These are phyloP conservation scores for Cotesia typhae DNA, from an alignment of 1,140 invertebrate species.

Conservation along the genomic window DNA sequence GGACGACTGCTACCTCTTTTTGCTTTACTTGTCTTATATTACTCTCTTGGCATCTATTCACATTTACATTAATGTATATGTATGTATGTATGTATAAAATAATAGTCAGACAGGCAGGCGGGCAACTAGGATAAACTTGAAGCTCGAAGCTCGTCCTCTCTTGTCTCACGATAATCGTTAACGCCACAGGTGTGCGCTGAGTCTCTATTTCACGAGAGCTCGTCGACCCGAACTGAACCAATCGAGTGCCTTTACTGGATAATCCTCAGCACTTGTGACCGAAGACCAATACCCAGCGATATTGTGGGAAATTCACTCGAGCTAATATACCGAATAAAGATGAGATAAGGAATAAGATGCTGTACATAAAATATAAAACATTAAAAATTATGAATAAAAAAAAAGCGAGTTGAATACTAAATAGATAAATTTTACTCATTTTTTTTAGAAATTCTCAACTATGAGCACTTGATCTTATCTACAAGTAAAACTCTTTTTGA, in stretches of 20 bases:
- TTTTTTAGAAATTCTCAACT: too few species aligned
- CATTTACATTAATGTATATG: too few species aligned
- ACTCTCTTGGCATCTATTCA: neutral
- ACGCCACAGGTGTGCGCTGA: slow-evolving; percentile 45
- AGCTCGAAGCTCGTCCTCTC: slow-evolving; percentile 27
- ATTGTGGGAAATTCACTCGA: slow-evolving; percentile 22
- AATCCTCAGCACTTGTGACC: slow-evolving; percentile 24
- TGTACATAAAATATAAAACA: too few species aligned
- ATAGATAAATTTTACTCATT: too few species aligned
- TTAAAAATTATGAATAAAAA: too few species aligned
- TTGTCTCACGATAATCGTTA: slow-evolving; percentile 46
- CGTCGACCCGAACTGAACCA: slow-evolving; percentile 14
- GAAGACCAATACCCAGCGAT: slow-evolving; percentile 16
- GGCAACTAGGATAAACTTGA: neutral
- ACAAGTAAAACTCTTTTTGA: too few species aligned
- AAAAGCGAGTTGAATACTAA: too few species aligned
- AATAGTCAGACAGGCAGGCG: too few species aligned
- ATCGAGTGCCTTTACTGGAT: slow-evolving; percentile 17
- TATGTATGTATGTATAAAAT: neutral
- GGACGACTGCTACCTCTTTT: slow-evolving; percentile 7
- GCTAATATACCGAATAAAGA: neutral
- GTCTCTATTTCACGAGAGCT: slow-evolving; percentile 31
- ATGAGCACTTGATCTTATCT: too few species aligned
- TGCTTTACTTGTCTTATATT: slow-evolving; percentile 1
- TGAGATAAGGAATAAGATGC: neutral